These are phyloP conservation scores for Lathronympha strigana DNA, from an alignment of 2,888 invertebrate species.

Conservation along the genomic window DNA sequence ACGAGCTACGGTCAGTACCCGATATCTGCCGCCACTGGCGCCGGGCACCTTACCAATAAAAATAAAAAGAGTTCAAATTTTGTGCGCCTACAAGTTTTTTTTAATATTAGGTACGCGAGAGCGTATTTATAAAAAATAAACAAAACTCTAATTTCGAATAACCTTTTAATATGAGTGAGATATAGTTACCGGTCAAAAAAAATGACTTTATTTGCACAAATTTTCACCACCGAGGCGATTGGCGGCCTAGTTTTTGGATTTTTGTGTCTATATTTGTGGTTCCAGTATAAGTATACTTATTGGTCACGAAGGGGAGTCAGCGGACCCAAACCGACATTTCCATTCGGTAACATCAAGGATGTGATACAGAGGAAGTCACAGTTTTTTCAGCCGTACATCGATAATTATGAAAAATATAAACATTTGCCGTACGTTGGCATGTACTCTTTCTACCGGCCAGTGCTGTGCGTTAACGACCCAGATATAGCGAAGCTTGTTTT, in stretches of 20 bases:
- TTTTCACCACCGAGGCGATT: conserved; percentile 35
- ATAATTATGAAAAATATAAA: conserved; percentile 83
- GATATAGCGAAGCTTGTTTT: conserved; percentile 85
- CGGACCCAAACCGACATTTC: conserved; percentile 83
- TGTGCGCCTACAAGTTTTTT: conserved; percentile 1
- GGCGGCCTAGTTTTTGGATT: conserved; percentile 26
- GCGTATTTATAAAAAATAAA: not conserved
- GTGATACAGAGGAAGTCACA: conserved; percentile 82
- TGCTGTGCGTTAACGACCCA: conserved; percentile 85
- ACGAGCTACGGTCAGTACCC: conserved; percentile 23
- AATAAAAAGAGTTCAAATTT: not conserved
- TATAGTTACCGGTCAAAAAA: conserved; percentile 20
- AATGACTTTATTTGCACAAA: conserved; percentile 32
- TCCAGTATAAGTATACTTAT: conserved; percentile 78
- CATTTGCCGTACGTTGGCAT: conserved; percentile 82
- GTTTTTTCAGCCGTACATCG: conserved; percentile 85
- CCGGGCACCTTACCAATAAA: conserved; percentile 1
- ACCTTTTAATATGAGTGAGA: conserved; percentile 19
- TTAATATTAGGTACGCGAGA: no score
- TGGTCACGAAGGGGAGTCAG: conserved; percentile 85
- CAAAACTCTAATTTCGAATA: not conserved
- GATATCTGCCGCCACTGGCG: conserved; percentile 20
- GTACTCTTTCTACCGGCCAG: conserved; percentile 85
- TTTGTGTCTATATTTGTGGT: conserved; percentile 56
- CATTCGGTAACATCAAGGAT: conserved; percentile 85